Evolutionary conservation across 2,113 vertebrate genomes (phyloP).

Genomic region (Pantherophis guttatus): DNA sequence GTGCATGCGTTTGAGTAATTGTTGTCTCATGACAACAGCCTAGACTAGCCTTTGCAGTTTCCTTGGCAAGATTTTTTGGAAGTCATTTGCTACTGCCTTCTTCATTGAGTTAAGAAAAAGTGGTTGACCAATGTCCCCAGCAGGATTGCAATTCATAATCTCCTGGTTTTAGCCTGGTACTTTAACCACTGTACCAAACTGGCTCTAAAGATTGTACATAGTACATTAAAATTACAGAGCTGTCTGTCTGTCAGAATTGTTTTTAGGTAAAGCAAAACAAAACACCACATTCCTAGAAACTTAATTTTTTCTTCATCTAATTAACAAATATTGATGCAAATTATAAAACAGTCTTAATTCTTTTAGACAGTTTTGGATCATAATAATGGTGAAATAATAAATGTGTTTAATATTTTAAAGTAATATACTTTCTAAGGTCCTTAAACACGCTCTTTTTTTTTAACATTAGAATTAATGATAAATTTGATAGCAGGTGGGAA

Average conservation of each 20-base stretch:
- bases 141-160: not conserved
- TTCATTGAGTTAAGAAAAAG: not conserved
- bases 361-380: not conserved
- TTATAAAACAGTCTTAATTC: constrained; percentile 13
- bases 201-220: not conserved
- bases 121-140: not conserved
- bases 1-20: not conserved
- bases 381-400: not conserved
- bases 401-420: not conserved
- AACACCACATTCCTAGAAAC: not conserved
- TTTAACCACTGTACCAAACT: not conserved
- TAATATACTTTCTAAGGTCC: not conserved
- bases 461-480: not conserved
- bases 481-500: not conserved
- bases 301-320: not conserved
- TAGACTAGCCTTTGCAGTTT: not conserved
- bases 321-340: not conserved
- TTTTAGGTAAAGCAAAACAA: constrained; percentile 42
- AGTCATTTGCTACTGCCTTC: not conserved
- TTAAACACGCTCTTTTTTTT: not conserved
- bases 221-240: not conserved
- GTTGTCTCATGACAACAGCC: not conserved
- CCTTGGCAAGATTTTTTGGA: not conserved
- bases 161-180: not conserved
- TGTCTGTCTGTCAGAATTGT: constrained; percentile 17